Base-by-base conservation (phyloP, 1,140 invertebrate genomes). In the Pachypsylla venusta region DNA sequence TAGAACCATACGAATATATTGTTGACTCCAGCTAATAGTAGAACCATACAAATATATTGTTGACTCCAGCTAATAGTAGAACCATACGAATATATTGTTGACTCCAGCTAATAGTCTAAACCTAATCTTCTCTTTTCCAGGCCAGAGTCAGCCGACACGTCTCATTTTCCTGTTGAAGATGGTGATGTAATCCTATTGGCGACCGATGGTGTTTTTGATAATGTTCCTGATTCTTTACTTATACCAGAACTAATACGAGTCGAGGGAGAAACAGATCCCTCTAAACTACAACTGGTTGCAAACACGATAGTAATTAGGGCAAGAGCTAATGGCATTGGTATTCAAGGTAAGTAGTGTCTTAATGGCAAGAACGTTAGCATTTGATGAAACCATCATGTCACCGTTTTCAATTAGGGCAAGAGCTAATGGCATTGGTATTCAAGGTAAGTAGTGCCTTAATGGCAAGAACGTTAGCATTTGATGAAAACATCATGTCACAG, bases 151-250 rank as follows among this genome's bases (percentile, higher is more conserved):
- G 92, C 93, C 10, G 87, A 93, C 60, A 90, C 85, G 19, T 82
- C 87, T 25, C 87, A 91, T 69, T 92, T 98, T 69, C 80, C 81
- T 4, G 90, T 98, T 2, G 81, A 94, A 70, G 86, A 93, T 68
- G 94, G 94, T 40, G 95, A 98, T 74, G 85, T 98, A 28, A 92
- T 98, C 66, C 76, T 98, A 25, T 78, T 98, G 30, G 95, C 93
- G 28, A 98, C 93, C 1, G 94, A 98, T 75, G 95, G 95, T 48
- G 88, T 98, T 20, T 98, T 98, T 75, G 95, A 98, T 74, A 98
- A 98, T 76, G 82, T 98, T 65, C 92, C 90, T 60, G 90, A 95
- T 66, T 81, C 84, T 60, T 77, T 94, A 67, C 81, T 98, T 66
- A 73, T 93, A 57, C 81, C 83, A 14, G 85, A 91, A 74, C 79